Conservation (phyloP, 2,888 invertebrate genomes). For the Drosophila aldrichi region DNA sequence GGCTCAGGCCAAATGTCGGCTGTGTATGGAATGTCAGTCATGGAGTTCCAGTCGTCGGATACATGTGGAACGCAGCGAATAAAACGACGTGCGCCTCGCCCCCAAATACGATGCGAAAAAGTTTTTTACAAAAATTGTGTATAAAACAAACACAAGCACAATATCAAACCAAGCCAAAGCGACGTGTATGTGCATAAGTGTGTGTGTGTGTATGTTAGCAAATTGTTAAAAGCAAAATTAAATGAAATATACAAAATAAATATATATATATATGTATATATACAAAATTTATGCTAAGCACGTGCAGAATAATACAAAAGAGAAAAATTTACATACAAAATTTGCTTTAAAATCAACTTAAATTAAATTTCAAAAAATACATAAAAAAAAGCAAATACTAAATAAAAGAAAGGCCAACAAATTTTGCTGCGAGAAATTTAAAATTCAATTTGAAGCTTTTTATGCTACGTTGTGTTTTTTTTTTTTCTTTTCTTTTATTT, state of each 20-base stretch:
- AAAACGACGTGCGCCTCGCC: constrained; percentile 69
- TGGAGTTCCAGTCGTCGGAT: constrained; percentile 85
- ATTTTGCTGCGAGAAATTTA: constrained; percentile 37
- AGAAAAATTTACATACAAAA: constrained; percentile 12
- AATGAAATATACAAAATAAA: not conserved
- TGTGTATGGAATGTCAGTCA: constrained; percentile 80
- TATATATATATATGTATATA: constrained; percentile 1
- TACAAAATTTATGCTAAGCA: constrained; percentile 34
- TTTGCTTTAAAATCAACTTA: not conserved
- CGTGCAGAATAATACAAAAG: constrained; percentile 12
- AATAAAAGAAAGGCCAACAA: not conserved
- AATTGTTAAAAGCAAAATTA: not conserved
- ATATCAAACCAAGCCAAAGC: constrained; percentile 21
- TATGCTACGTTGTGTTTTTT: constrained; percentile 9
- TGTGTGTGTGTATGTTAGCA: constrained; percentile 14
- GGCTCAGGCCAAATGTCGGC: constrained; percentile 43
- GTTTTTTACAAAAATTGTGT: constrained; percentile 63
- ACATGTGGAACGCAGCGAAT: constrained; percentile 82
- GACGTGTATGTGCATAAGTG: constrained; percentile 10
- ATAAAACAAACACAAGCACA: constrained; percentile 57
- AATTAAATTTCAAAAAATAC: not conserved
- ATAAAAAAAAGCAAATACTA: not conserved
- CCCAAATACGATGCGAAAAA: constrained; percentile 71
- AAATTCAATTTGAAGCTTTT: constrained; percentile 53
- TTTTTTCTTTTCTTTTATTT: constrained; percentile 1